Evolutionary conservation across 2,113 vertebrate genomes (phyloP), one percentile per base, ranked within the genome.

Genomic region (Antechinus stuartii): DNA sequence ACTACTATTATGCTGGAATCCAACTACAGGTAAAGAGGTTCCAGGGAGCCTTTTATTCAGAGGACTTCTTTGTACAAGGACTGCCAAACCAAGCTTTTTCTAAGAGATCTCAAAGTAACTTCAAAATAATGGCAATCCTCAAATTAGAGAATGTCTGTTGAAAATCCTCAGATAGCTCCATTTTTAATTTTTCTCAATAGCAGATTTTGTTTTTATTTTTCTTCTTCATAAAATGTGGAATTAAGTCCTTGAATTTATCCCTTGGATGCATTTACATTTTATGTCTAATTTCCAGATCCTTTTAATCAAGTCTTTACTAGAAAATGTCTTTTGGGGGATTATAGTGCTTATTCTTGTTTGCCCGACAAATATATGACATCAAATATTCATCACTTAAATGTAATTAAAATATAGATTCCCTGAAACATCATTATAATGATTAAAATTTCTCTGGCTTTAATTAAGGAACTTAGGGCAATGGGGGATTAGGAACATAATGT

Each of bases 71-170:
- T 93, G 84, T 90, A 97, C 91, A 30, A 90, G 90, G 90, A 90
- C 47, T 30, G 27, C 47, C 25, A 96, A 96, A 90, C 92, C 23
- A 53, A 96, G 92, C 95, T 93, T 54, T 96, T 98, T 94, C 95
- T 97, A 96, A 98, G 97, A 92, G 94, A 97, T 97, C 96, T 97
- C 97, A 96, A 97, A 23, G 19, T 97, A 98, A 94, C 93, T 98
- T 96, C 94, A 98, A 94, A 97, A 93, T 95, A 96, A 98, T 97
- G 97, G 97, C 96, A 91, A 95, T 97, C 96, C 95, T 96, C 54
- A 98, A 98, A 97, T 53, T 91, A 97, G 92, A 97, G 84, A 12
- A 95, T 97, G 98, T 97, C 97, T 96, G 96, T 95, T 97, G 97
- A 97, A 98, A 97, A 97, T 56, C 46, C 89, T n/a, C 92, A 91